phyloP scores from a whole-genome alignment of 2,113 vertebrate species.

The Hippocampus comes region DNA sequence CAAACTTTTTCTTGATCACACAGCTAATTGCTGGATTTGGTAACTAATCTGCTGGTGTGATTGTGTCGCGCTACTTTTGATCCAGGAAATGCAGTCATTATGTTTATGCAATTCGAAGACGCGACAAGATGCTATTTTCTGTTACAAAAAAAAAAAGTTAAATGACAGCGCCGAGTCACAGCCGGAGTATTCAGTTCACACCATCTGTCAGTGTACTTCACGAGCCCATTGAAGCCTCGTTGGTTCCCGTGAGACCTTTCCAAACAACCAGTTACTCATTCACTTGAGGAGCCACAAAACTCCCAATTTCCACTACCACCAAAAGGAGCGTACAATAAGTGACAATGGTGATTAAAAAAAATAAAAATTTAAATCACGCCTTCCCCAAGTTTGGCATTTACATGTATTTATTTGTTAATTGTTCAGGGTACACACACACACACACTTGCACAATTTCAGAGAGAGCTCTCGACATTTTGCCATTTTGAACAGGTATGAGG shows the following conservation, averaged over 20 bases:
- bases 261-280: conserved; percentile 47
- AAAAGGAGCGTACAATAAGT: conserved; percentile 32
- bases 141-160: conserved; percentile 24
- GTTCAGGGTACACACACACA: neutral
- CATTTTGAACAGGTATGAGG: conserved; percentile 1
- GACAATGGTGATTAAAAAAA: conserved; percentile 48
- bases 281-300: conserved; percentile 36
- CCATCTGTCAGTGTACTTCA: conserved; percentile 48
- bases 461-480: neutral
- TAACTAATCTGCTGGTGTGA: conserved; percentile 7
- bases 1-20: conserved; percentile 23
- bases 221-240: conserved; percentile 36
- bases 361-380: conserved; percentile 31
- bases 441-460: neutral
- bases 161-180: conserved; percentile 27
- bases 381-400: neutral
- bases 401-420: neutral
- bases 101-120: conserved; percentile 40
- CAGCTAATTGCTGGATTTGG: neutral
- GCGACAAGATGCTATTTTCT: conserved; percentile 43
- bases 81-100: neutral
- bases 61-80: neutral
- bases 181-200: conserved; percentile 38
- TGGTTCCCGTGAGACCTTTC: conserved; percentile 38
- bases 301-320: conserved; percentile 9